Base-by-base conservation (phyloP, 2,797 vertebrate genomes). In the Melanotaenia trifasciata region DNA sequence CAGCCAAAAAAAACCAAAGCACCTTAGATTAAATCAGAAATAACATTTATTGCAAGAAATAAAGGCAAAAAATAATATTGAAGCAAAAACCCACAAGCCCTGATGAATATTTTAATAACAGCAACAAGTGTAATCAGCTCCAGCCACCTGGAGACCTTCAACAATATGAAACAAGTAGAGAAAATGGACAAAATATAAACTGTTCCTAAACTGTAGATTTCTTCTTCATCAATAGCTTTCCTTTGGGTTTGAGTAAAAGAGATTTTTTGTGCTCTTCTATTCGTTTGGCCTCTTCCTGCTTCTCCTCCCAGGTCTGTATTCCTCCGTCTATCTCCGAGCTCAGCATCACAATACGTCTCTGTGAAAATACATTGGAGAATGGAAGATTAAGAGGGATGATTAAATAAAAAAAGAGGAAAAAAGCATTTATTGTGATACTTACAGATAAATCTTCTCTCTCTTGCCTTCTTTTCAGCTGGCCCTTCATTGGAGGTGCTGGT, bases 401-500 rank as follows among this genome's bases (percentile, higher is more conserved):
- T 32, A 8, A 35, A 11, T n/a, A 3, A 38, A 18, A 58, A 1
- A 35, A 1, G 51, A 13, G 18, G 6, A 8, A 28, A 38, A 8
- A 2, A 32, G 40, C 5, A 0, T 12, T 36, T 20, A 35, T 56
- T 4, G n/a, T 1, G 22, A 35, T 5, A 91, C 95, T 94, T 73
- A 98, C 96, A 1, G 95, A 94, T 66, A 96, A 81, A 38, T 69
- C 90, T 69, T 95, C 94, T 22, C 93, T 92, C 72, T 96, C 88
- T 45, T 92, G 87, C 72, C 77, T 90, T 81, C 96, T 93, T 72
- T 89, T 94, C 63, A 93, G 70, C 16, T 96, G 94, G 68, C 95
- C 95, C 87, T 95, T 96, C 92, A 96, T 67, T 0, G 83, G 94
- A 32, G 95, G 95, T 0, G 95, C 95, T 33, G 95, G 93, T 16